A percentile compares a stretch with the other conserved stretches of the same genome.
Evolutionary conservation across 2,113 vertebrate species (phyloP).

Genomic region (Rhizomys pruinosus): DNA sequence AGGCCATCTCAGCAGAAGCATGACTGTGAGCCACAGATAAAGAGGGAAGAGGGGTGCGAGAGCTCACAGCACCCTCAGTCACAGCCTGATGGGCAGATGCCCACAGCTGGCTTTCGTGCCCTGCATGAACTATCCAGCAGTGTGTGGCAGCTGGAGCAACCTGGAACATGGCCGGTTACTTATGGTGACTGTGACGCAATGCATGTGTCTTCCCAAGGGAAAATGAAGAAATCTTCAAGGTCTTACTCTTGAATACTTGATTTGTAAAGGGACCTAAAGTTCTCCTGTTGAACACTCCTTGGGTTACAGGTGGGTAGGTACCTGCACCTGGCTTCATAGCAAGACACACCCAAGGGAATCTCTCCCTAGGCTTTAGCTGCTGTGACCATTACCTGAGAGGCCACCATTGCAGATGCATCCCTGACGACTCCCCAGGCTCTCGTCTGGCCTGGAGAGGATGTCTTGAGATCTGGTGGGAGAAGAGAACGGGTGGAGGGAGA

Average conservation of each 20-base stretch:
- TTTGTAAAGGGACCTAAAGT: conserved; percentile 8
- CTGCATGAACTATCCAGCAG: not conserved
- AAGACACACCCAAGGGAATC: not conserved
- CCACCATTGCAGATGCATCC: not conserved
- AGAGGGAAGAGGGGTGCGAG: not conserved
- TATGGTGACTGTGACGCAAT: not conserved
- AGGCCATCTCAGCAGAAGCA: not conserved
- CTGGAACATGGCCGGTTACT: not conserved
- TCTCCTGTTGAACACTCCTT: not conserved
- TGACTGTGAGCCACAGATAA: not conserved
- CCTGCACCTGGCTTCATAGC: not conserved
- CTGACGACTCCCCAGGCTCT: not conserved
- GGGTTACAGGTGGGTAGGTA: not conserved
- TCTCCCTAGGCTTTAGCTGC: not conserved
- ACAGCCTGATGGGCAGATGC: not conserved
- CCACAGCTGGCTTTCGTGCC: not conserved
- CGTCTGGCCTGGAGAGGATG: not conserved
- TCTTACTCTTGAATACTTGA: conserved; percentile 11
- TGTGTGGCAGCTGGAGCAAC: not conserved
- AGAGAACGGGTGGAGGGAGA: no score
- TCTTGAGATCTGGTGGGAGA: not conserved
- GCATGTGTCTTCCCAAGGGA: not conserved
- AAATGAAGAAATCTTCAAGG: conserved; percentile 21
- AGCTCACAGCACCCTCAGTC: not conserved
- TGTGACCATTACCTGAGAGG: not conserved